Conservation (phyloP, 2,888 invertebrate species). For the Chrysotoxum bicinctum region DNA sequence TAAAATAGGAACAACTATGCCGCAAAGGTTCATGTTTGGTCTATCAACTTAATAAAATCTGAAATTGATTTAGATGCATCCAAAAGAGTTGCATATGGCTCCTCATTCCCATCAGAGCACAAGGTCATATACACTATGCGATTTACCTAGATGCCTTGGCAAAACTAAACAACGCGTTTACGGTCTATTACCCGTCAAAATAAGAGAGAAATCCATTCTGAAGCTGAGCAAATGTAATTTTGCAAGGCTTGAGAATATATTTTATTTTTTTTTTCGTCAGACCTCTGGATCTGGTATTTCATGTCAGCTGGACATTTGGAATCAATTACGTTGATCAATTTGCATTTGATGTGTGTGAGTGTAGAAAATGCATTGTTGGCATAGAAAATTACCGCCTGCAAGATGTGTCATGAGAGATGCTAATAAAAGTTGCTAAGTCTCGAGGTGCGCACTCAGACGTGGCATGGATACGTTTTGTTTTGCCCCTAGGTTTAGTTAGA, state of each 20-base stretch:
- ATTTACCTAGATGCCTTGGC: neutral
- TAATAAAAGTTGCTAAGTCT: constrained; percentile 45
- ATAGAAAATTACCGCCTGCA: constrained; percentile 43
- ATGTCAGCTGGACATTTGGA: constrained; percentile 64
- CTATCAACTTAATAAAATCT: constrained; percentile 39
- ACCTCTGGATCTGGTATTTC: constrained; percentile 33
- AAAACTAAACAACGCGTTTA: constrained; percentile 10
- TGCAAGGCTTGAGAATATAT: neutral
- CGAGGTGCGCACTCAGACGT: constrained; percentile 53
- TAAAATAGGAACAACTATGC: constrained; percentile 16
- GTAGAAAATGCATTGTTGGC: neutral
- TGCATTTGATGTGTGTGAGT: constrained; percentile 37
- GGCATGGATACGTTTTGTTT: constrained; percentile 41
- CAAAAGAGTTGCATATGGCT: neutral
- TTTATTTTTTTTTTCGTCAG: neutral
- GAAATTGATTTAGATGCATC: constrained; percentile 38
- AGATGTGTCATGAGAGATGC: constrained; percentile 69
- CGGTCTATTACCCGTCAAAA: constrained; percentile 55
- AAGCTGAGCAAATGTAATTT: neutral
- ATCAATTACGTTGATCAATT: constrained; percentile 63
- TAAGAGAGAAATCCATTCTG: constrained; percentile 46
- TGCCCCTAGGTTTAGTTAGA: constrained; percentile 4
- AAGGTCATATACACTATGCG: constrained; percentile 37
- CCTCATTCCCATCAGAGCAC: neutral
- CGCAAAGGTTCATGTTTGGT: constrained; percentile 48